Conservation (phyloP, 2,888 invertebrate genomes). For the Morpho deidamia region DNA sequence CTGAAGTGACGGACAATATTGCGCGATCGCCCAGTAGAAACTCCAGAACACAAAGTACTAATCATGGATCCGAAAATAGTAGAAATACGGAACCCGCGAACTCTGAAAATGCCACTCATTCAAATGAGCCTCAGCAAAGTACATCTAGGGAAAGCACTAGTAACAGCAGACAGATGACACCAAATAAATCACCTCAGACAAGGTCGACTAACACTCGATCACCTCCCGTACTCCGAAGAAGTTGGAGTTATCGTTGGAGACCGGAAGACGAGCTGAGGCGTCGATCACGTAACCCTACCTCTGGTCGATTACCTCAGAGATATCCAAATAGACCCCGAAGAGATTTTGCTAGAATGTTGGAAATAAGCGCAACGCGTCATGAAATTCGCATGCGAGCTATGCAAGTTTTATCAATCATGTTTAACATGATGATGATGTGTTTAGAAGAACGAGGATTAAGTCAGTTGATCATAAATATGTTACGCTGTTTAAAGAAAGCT, state of each 20-base stretch:
- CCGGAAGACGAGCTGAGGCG: conserved; percentile 54
- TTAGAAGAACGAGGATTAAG: conserved; percentile 66
- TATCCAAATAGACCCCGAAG: conserved; percentile 47
- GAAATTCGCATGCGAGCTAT: conserved; percentile 72
- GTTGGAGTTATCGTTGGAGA: conserved; percentile 50
- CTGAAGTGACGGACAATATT: conserved; percentile 52
- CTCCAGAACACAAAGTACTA: conserved; percentile 29
- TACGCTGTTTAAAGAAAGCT: conserved; percentile 65
- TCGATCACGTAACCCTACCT: conserved; percentile 40
- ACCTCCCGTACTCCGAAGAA: conserved; percentile 43
- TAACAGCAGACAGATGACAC: conserved; percentile 26
- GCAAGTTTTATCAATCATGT: conserved; percentile 72
- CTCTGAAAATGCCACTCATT: conserved; percentile 10
- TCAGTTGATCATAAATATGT: conserved; percentile 64
- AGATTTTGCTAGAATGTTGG: conserved; percentile 52
- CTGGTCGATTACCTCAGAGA: conserved; percentile 43
- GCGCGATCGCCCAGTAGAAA: conserved; percentile 35
- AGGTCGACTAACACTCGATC: conserved; percentile 38
- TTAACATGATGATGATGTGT: conserved; percentile 76
- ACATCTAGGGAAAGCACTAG: conserved; percentile 30
- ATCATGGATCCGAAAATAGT: conserved; percentile 33
- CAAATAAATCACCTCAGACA: conserved; percentile 33
- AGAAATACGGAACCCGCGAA: conserved; percentile 29
- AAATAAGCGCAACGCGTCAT: conserved; percentile 63
- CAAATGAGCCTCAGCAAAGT: conserved; percentile 30